These are phyloP conservation scores for Bimastos eiseni DNA, from an alignment of 2,888 invertebrate species.

Conservation along the genomic window DNA sequence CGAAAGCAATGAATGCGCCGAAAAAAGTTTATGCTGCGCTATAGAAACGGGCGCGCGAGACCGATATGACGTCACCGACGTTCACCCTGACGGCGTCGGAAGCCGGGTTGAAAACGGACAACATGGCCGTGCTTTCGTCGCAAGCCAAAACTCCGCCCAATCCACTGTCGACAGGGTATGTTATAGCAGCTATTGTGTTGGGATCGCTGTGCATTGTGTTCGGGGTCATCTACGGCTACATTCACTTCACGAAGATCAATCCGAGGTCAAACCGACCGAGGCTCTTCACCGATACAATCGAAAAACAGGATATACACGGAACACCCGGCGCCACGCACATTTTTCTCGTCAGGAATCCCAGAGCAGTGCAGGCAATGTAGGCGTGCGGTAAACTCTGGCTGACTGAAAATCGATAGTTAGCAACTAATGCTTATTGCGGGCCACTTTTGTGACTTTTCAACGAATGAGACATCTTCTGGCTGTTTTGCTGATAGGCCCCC, in stretches of 20 bases:
- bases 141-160: not conserved
- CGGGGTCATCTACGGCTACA: conserved; percentile 37
- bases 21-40: not conserved
- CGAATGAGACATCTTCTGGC: too few relatives aligned
- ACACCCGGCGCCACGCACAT: conserved; percentile 18
- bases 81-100: not conserved
- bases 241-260: conserved; percentile 36
- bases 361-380: conserved; percentile 24
- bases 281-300: conserved; percentile 22
- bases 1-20: not conserved
- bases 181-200: conserved; percentile 30
- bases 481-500: too few relatives aligned
- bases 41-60: not conserved
- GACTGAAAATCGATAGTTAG: not conserved
- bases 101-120: not conserved
- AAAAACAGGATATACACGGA: conserved; percentile 26
- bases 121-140: not conserved
- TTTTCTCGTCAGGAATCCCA: conserved; percentile 31
- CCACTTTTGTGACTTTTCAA: too few relatives aligned
- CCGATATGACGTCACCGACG: not conserved
- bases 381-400: not conserved
- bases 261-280: conserved; percentile 28
- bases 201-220: conserved; percentile 30
- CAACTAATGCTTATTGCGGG: not conserved
- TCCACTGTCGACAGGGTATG: conserved; percentile 28